A percentile compares a stretch with the other conserved stretches of the same genome.
phyloP scores from a whole-genome alignment of 2,113 vertebrate genomes.

The Neogobius melanostomus region DNA sequence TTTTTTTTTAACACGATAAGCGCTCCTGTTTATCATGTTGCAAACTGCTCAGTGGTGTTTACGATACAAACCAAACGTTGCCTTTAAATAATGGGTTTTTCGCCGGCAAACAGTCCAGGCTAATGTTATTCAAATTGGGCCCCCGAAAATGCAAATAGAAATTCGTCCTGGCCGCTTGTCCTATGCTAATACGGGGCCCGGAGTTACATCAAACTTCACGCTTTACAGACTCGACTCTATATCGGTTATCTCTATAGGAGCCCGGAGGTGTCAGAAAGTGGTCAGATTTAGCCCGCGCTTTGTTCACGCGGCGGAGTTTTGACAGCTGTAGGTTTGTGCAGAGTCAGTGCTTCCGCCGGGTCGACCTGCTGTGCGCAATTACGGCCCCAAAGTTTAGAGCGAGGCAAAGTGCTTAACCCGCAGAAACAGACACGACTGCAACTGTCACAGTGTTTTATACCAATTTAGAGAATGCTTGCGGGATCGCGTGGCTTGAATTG shows the following conservation, averaged over 20 bases:
- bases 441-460: neutral
- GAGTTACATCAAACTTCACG: neutral
- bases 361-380: slow-evolving; percentile 47
- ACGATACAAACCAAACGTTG: too few species aligned
- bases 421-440: neutral
- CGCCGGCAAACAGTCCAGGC: neutral
- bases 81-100: neutral
- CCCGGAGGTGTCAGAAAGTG: slow-evolving; percentile 1
- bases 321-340: slow-evolving; percentile 38
- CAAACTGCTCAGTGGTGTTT: too few species aligned
- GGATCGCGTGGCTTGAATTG: too few species aligned
- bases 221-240: neutral
- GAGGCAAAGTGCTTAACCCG: neutral
- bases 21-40: too few species aligned
- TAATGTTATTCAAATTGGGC: neutral
- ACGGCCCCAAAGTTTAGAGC: slow-evolving; percentile 24
- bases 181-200: neutral
- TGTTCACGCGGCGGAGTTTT: slow-evolving; percentile 17
- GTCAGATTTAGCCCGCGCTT: slow-evolving; percentile 22
- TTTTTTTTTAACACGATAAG: too few species aligned
- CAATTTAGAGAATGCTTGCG: neutral
- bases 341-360: slow-evolving; percentile 24
- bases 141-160: neutral
- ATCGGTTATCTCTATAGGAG: neutral
- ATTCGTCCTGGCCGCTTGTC: neutral